Evolutionary conservation across 1,140 invertebrate genomes (phyloP), one percentile per base, ranked within the genome.

Genomic region (Nephotettix cincticeps): DNA sequence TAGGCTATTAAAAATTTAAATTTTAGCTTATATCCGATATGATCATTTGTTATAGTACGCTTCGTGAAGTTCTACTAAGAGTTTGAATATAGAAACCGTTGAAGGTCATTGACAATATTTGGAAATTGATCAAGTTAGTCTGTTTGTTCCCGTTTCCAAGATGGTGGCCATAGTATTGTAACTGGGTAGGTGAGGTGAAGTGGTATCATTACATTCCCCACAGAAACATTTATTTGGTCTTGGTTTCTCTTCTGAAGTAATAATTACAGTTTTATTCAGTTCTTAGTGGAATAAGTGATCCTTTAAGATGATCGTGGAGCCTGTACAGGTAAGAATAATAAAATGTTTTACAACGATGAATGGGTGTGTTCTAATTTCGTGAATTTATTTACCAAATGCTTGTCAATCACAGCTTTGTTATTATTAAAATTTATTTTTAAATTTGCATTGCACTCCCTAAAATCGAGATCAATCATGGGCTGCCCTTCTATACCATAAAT

Each of bases 81-180:
- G 9, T 43, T 43, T 43, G 9, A 54, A 21, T n/a, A n/a, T n/a
- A n/a, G n/a, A n/a, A 36, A 36, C 56, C 56, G 56, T 61, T 61
- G 56, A 61, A 61, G 56, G 56, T 61, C 56, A 61, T 61, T 61
- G 56, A 25, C 56, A 23, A 61, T 27, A 61, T 61, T 61, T 25
- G 28, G 21, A 25, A 61, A 61, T 29, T 61, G 14, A 61, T 61
- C 56, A 61, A 27, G 56, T 27, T 61, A 25, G 56, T 25, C 23
- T 61, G 21, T 13, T n/a, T 23, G 14, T 29, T 21, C 4, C 4
- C 47, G 14, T 17, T 61, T 28, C 56, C 56, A 61, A 61, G 56
- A 61, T 61, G 56, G 56, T 61, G 25, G 47, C 19, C 13, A 11
- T 61, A 61, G 9, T 61, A 6, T 61, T 21, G 23, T 61, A 51